A percentile compares a stretch with the other conserved stretches of the same genome.
These are phyloP conservation scores for Hydroisotoma schaefferi DNA, from an alignment of 2,888 invertebrate species.

Conservation along the genomic window DNA sequence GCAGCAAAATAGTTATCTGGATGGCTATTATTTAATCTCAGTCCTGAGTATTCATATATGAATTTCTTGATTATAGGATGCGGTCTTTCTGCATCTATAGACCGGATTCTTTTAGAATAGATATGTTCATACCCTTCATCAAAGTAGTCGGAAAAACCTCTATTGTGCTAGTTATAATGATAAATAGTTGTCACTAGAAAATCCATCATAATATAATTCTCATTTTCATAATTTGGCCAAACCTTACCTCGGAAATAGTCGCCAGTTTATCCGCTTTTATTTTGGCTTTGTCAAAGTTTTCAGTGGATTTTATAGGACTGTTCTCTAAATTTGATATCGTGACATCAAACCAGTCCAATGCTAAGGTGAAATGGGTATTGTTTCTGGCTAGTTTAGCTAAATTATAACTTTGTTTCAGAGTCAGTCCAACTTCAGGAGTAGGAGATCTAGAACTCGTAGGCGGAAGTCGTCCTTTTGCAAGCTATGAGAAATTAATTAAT, in stretches of 20 bases:
- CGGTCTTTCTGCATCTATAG: constrained; percentile 3
- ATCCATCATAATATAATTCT: neutral
- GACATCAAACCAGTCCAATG: constrained; percentile 42
- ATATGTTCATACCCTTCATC: constrained; percentile 25
- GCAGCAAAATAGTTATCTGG: constrained; percentile 14
- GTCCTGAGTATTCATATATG: constrained; percentile 10
- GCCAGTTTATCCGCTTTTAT: constrained; percentile 11
- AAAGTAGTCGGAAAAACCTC: constrained; percentile 21
- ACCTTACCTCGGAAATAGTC: constrained; percentile 1
- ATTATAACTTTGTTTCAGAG: constrained; percentile 37
- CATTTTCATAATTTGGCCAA: neutral
- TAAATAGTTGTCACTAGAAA: neutral
- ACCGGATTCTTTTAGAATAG: constrained; percentile 18
- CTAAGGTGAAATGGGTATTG: constrained; percentile 40
- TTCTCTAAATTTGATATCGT: constrained; percentile 27
- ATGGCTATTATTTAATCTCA: constrained; percentile 7
- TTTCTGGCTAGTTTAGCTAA: constrained; percentile 40
- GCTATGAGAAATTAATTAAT: constrained; percentile 1
- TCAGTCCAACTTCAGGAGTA: constrained; percentile 28
- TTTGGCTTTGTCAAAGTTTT: constrained; percentile 1
- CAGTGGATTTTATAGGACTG: neutral
- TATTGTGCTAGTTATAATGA: constrained; percentile 18
- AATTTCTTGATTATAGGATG: constrained; percentile 11
- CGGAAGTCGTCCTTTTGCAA: constrained; percentile 22
- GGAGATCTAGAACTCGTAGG: too few species aligned